A percentile compares a stretch with the other conserved stretches of the same genome.
Evolutionary conservation across 2,888 invertebrate species (phyloP).

Genomic region (Orchestes rusci): DNA sequence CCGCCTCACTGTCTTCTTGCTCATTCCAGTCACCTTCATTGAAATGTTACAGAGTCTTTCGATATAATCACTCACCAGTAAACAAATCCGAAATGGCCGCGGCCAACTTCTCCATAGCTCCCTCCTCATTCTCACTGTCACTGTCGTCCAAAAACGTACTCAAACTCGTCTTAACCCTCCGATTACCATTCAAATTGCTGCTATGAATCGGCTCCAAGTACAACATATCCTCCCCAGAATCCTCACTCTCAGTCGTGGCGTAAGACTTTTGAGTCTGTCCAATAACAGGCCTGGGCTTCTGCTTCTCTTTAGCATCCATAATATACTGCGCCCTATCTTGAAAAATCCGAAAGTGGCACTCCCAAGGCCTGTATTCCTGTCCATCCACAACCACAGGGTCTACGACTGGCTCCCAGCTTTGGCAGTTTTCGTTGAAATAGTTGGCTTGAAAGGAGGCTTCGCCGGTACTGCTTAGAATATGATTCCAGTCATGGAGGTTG

Average conservation of each 20-base stretch:
- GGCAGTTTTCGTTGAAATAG: constrained; percentile 41
- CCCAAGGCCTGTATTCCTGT: constrained; percentile 64
- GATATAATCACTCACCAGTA: constrained; percentile 49
- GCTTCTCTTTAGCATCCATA: constrained; percentile 32
- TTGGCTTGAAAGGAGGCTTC: constrained; percentile 46
- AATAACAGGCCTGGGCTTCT: constrained; percentile 29
- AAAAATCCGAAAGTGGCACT: constrained; percentile 50
- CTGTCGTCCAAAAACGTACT: constrained; percentile 55
- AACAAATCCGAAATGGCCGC: constrained; percentile 71
- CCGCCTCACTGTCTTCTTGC: constrained; percentile 42
- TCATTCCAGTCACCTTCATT: constrained; percentile 42
- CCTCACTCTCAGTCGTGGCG: constrained; percentile 40
- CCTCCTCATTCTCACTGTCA: constrained; percentile 68
- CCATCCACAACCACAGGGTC: constrained; percentile 66
- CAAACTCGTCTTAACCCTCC: constrained; percentile 47
- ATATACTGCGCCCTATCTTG: constrained; percentile 41
- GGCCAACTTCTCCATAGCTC: constrained; percentile 61
- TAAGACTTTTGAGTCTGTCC: constrained; percentile 33
- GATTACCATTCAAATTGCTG: constrained; percentile 26
- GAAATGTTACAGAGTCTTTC: neutral
- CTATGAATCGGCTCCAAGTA: constrained; percentile 41
- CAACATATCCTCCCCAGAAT: constrained; percentile 43
- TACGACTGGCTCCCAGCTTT: constrained; percentile 75
- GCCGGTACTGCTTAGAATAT: constrained; percentile 40
- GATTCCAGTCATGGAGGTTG: constrained; percentile 61